Base-by-base conservation (phyloP, 2,888 invertebrate species). In the Mythimna lalbum region DNA sequence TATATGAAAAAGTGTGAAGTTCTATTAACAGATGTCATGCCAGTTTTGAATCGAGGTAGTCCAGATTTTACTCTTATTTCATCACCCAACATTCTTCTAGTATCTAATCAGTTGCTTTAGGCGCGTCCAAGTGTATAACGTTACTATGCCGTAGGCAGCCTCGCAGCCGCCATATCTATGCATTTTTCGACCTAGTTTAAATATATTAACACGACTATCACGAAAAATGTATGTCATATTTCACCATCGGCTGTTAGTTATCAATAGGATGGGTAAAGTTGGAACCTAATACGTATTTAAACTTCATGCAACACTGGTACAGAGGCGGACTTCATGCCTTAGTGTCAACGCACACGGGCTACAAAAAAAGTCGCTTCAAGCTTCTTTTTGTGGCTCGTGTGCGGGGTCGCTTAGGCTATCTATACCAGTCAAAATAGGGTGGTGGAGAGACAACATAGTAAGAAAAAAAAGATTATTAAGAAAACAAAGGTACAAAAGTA, bases 181-280 rank as follows among this genome's bases (percentile, higher is more conserved):
- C 52, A 57, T 49, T 69, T 67, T 73, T 63, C 55, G 80, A 81
- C 77, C 77, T 60, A 68, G 53, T 80, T 77, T 43, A 66, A 68
- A 69, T 61, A 66, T 61, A 67, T 66, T 62, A 68, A 72, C 63
- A 63, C 21, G n/a, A 64, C 60, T 80, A 80, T 81, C 70, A 36
- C 56, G 60, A 43, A 36, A 70, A 72, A 72, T 65, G 65, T 76
- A 57, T 73, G 69, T 72, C 67, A 65, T 36, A 67, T 80, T 81
- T 73, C 81, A 55, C 73, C 74, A 77, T 80, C 12, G 55, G 56
- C n/a, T 47, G n/a, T 61, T 55, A 56, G 36, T 57, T 70, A 61
- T 68, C 60, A 31, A 69, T 67, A 66, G 60, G 52, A 39, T 14
- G 2, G 6, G 43, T 19, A 43, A 19, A 14, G 43, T 43, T 19